These are phyloP conservation scores for Andrena flavipes DNA, from an alignment of 2,888 invertebrate genomes.

Conservation along the genomic window DNA sequence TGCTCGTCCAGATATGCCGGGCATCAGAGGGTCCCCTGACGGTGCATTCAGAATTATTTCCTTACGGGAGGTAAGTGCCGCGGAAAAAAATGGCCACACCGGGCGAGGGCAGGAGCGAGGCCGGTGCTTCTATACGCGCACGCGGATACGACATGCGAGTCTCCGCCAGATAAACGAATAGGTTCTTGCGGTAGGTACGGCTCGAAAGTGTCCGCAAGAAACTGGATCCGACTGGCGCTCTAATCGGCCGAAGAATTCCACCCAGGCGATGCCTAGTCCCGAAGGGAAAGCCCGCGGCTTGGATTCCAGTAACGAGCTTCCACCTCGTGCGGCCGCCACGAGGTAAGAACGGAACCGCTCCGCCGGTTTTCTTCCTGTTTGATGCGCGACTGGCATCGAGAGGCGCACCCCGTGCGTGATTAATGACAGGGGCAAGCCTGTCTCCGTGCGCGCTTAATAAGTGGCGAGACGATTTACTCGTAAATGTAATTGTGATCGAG, in stretches of 20 bases:
- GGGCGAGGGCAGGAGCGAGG: background rate
- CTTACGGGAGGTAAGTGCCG: slow-evolving; percentile 35
- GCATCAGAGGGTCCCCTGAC: slow-evolving; percentile 16
- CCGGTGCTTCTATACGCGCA: slow-evolving; percentile 30
- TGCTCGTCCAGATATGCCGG: slow-evolving; percentile 30
- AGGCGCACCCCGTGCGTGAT: slow-evolving; percentile 31
- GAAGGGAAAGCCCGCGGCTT: slow-evolving; percentile 67
- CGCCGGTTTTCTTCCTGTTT: slow-evolving; percentile 29
- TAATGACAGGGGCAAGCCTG: slow-evolving; percentile 37
- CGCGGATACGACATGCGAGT: slow-evolving; percentile 59
- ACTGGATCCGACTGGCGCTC: slow-evolving; percentile 71
- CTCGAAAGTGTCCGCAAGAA: slow-evolving; percentile 73
- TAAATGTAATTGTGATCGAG: slow-evolving; percentile 39
- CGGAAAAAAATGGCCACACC: slow-evolving; percentile 22
- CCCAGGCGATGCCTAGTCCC: slow-evolving; percentile 58
- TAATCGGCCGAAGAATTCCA: slow-evolving; percentile 72
- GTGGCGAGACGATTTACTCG: slow-evolving; percentile 42
- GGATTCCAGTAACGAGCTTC: slow-evolving; percentile 65
- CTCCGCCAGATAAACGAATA: slow-evolving; percentile 69
- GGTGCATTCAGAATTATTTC: slow-evolving; percentile 44
- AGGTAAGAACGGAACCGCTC: slow-evolving; percentile 21
- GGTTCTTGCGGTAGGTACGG: slow-evolving; percentile 74
- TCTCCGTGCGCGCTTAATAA: slow-evolving; percentile 36
- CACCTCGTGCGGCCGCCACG: slow-evolving; percentile 22
- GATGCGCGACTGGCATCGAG: slow-evolving; percentile 38